Conservation (phyloP, 2,888 invertebrate species). For the Melitaea athalia region DNA sequence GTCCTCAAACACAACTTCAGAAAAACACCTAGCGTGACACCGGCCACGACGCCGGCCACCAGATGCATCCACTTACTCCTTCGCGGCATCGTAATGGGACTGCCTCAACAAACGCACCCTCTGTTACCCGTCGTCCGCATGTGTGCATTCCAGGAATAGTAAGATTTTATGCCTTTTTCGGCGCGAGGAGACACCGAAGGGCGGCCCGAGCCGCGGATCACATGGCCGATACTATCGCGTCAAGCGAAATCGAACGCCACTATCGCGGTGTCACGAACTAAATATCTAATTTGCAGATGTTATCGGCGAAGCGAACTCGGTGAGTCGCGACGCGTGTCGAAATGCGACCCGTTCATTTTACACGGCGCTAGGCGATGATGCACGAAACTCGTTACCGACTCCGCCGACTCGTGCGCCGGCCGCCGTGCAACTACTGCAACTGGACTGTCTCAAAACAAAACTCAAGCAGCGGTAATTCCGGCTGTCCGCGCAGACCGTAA, state of each 20-base stretch:
- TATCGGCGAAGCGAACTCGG: slow-evolving; percentile 66
- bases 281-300: slow-evolving; percentile 77
- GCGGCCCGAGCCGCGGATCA: slow-evolving; percentile 46
- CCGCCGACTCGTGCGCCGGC: slow-evolving; percentile 69
- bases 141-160: slow-evolving; percentile 79
- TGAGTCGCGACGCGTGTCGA: slow-evolving; percentile 66
- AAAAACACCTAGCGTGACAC: slow-evolving; percentile 81
- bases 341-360: slow-evolving; percentile 69
- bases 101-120: slow-evolving; percentile 65
- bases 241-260: slow-evolving; percentile 59
- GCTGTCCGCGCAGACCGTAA: slow-evolving; percentile 58
- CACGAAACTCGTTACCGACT: slow-evolving; percentile 51
- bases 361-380: slow-evolving; percentile 38
- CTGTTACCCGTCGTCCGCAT: slow-evolving; percentile 72
- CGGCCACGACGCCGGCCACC: slow-evolving; percentile 80
- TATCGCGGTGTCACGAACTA: slow-evolving; percentile 70
- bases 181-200: slow-evolving; percentile 66
- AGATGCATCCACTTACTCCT: slow-evolving; percentile 78
- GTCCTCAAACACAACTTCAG: slow-evolving; percentile 73
- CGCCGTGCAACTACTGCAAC: slow-evolving; percentile 63
- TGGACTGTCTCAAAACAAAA: slow-evolving; percentile 70
- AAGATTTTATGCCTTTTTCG: slow-evolving; percentile 75
- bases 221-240: slow-evolving; percentile 67
- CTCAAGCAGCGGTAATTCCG: slow-evolving; percentile 72
- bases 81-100: slow-evolving; percentile 71